Conservation (phyloP, 2,797 vertebrate species). For the Hylomyscus alleni region DNA sequence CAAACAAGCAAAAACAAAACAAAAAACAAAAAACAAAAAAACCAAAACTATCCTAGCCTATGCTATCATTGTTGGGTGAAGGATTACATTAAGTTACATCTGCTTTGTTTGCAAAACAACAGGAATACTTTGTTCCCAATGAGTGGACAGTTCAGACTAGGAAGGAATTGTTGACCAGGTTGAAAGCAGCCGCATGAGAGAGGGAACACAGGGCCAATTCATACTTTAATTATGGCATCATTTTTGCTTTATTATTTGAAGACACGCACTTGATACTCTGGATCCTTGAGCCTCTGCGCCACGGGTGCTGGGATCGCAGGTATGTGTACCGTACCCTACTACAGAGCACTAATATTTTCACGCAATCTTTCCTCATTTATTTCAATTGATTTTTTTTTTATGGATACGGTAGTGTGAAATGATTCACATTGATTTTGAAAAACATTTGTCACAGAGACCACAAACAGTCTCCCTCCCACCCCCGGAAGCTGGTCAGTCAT, state of each 20-base stretch:
- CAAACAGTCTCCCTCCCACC: neutral
- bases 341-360: neutral
- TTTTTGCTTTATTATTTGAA: neutral
- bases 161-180: neutral
- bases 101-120: neutral
- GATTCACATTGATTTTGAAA: slow-evolving; percentile 17
- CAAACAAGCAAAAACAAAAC: no score
- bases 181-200: neutral
- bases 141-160: neutral
- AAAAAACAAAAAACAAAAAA: no score
- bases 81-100: neutral
- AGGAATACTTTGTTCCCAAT: neutral
- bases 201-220: neutral
- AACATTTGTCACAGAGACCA: neutral
- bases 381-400: slow-evolving; percentile 1
- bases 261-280: neutral
- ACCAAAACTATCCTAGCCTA: neutral
- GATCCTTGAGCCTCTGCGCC: no score
- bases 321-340: neutral
- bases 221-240: neutral
- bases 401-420: slow-evolving; percentile 11
- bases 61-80: neutral
- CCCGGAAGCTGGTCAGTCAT: neutral
- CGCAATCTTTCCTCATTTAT: neutral
- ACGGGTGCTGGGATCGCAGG: neutral